These are phyloP conservation scores for Octopus sinensis DNA, from an alignment of 1,140 invertebrate genomes.

Conservation along the genomic window DNA sequence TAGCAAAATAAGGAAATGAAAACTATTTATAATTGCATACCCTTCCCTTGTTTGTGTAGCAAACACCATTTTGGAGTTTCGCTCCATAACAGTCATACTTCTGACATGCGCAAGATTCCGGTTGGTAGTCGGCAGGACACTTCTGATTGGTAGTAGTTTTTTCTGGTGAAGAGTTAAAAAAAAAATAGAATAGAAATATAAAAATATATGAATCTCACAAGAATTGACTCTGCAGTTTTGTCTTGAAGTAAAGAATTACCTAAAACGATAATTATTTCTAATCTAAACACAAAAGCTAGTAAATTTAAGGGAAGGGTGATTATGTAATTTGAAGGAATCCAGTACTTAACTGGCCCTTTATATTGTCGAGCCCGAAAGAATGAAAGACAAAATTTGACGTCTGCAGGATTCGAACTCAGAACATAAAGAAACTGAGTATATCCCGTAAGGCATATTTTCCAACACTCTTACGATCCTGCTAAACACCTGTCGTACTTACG, in stretches of 20 bases:
- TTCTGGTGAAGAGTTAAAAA: background rate
- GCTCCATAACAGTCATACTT: constrained; percentile 31
- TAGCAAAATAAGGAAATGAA: too few species aligned
- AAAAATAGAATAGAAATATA: background rate
- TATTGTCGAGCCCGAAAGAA: too few species aligned
- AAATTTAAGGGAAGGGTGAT: too few species aligned
- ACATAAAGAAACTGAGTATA: too few species aligned
- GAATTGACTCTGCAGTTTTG: background rate
- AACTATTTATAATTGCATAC: constrained; percentile 14
- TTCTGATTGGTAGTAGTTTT: background rate
- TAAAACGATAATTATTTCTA: background rate
- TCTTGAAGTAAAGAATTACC: background rate
- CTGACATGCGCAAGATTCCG: constrained; percentile 33
- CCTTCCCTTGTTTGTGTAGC: constrained; percentile 26
- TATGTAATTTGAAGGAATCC: too few species aligned
- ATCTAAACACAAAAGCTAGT: background rate
- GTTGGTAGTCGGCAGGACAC: constrained; percentile 34
- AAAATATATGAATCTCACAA: background rate
- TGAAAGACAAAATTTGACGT: too few species aligned
- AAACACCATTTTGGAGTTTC: constrained; percentile 29
- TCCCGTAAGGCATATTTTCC: too few species aligned
- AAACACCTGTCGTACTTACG: too few species aligned
- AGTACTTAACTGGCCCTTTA: too few species aligned
- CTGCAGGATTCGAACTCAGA: too few species aligned
- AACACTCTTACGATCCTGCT: too few species aligned